Base-by-base conservation (phyloP, 2,888 invertebrate species). In the Hypomecis punctinalis region DNA sequence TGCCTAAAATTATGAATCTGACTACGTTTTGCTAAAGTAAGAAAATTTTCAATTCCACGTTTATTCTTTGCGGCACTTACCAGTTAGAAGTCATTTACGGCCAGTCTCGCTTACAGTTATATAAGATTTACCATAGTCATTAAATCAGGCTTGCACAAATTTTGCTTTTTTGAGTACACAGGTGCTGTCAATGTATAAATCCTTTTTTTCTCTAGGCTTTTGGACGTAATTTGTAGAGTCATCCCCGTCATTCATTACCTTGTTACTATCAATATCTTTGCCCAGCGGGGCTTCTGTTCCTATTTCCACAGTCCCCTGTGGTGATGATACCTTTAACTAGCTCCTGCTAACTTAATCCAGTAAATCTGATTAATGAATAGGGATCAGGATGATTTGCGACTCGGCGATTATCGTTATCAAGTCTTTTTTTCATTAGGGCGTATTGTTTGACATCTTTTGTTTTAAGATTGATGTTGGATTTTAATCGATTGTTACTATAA, bases 271-370 rank as follows among this genome's bases (percentile, higher is more conserved):
- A 74, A 79, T 79, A 72, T 74, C 49, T 61, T 70, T 66, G 68
- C 60, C 36, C 76, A 63, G 75, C 56, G 47, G 74, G 76, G 75
- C 61, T 11, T 54, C 54, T 4, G 39, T 33, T 54, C 33, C 43
- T 56, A 23, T 39, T 52, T 36, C 23, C 13, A 61, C 60, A 58
- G 58, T 43, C 59, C 72, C 81, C 79, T 70, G 77, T 65, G 45
- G 78, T 45, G 81, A 66, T 77, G 74, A 77, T 78, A 72, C 73
- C 73, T 66, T 62, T 65, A 67, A 68, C 68, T 71, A 65, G 54
- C 67, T 62, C 62, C 52, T 69, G 68, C 63, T 57, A 53, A 67
- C 58, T 71, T 53, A 64, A 76, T 78, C 74, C 63, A 68, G 67
- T 68, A 45, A 63, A 54, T 46, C 57, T 73, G 74, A 76, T 73